These are phyloP conservation scores for Pseudococcus jackbeardsleyi DNA, from an alignment of 2,888 invertebrate species.

Conservation along the genomic window DNA sequence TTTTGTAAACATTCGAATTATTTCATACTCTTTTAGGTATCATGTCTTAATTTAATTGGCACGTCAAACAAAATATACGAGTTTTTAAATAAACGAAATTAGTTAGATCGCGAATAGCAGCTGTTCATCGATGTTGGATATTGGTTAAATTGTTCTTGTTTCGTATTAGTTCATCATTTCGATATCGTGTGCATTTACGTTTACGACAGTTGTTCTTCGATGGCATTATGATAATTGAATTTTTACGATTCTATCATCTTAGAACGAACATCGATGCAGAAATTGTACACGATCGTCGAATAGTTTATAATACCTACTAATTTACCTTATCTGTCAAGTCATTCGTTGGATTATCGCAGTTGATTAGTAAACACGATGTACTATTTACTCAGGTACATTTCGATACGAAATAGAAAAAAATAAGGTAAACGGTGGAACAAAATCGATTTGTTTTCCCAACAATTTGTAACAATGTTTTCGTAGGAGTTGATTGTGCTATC, in stretches of 20 bases:
- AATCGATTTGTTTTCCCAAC: background rate
- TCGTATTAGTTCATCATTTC: slow-evolving; percentile 44
- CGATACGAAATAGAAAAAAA: background rate
- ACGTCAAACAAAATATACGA: slow-evolving; percentile 57
- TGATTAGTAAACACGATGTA: background rate
- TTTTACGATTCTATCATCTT: slow-evolving; percentile 12
- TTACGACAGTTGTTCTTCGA: slow-evolving; percentile 50
- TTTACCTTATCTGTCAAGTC: background rate
- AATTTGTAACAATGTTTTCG: slow-evolving; percentile 15
- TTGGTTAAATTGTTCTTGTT: slow-evolving; percentile 21
- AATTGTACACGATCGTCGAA: background rate
- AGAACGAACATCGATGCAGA: background rate
- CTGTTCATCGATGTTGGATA: slow-evolving; percentile 44
- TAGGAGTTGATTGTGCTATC: background rate
- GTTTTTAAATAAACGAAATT: slow-evolving; percentile 56
- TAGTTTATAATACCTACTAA: slow-evolving; percentile 12
- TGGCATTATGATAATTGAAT: slow-evolving; percentile 52
- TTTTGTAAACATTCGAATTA: slow-evolving; percentile 3
- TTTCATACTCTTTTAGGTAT: background rate
- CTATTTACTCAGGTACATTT: background rate
- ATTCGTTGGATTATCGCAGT: background rate
- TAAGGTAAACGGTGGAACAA: background rate
- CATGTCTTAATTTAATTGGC: slow-evolving; percentile 41
- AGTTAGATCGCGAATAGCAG: slow-evolving; percentile 42
- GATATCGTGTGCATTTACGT: slow-evolving; percentile 33